These are phyloP conservation scores for Mantis religiosa DNA, from an alignment of 2,888 invertebrate genomes.

Conservation along the genomic window DNA sequence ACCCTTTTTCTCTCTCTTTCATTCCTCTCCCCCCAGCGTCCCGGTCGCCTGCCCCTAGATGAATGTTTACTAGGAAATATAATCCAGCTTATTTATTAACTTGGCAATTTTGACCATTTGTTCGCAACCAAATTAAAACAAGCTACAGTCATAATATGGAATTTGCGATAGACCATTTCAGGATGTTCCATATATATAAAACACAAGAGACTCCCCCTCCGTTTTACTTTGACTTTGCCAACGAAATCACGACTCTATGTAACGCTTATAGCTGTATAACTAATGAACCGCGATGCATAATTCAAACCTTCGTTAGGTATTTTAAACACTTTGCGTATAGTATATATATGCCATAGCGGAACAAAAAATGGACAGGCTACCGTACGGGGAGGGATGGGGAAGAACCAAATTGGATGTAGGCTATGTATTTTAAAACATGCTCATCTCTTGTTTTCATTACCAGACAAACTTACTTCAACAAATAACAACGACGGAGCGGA, in stretches of 20 bases:
- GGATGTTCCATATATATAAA: constrained; percentile 10
- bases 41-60: constrained; percentile 34
- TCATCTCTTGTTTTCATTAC: constrained; percentile 35
- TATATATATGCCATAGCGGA: neutral
- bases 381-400: neutral
- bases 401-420: constrained; percentile 25
- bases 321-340: constrained; percentile 28
- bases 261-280: constrained; percentile 24
- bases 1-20: constrained; percentile 18
- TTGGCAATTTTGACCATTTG: constrained; percentile 31
- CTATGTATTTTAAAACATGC: constrained; percentile 26
- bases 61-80: constrained; percentile 31
- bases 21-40: constrained; percentile 32
- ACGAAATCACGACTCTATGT: constrained; percentile 16
- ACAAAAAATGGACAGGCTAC: neutral
- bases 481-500: constrained; percentile 16
- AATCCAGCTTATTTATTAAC: constrained; percentile 31
- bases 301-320: constrained; percentile 29
- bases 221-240: constrained; percentile 21
- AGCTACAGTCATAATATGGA: constrained; percentile 25
- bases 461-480: constrained; percentile 17
- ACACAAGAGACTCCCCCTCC: constrained; percentile 15
- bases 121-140: constrained; percentile 31
- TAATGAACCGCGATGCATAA: constrained; percentile 29
- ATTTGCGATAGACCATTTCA: constrained; percentile 23